A percentile compares a stretch with the other conserved stretches of the same genome.
These are phyloP conservation scores for Spea hammondii DNA, from an alignment of 2,797 vertebrate genomes.

Conservation along the genomic window DNA sequence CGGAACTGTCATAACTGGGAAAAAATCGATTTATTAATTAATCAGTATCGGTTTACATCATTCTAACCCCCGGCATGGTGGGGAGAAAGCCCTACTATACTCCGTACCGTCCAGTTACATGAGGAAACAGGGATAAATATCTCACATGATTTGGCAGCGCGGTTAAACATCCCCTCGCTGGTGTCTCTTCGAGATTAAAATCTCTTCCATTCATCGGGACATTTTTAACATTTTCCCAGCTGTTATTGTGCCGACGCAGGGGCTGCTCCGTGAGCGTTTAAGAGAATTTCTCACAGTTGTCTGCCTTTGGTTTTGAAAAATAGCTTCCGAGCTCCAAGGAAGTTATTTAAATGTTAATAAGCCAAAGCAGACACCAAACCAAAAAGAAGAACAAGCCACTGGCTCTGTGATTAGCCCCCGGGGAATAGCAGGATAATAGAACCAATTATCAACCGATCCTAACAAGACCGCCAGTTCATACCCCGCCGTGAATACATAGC, in stretches of 20 bases:
- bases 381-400: not conserved
- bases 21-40: too few species aligned
- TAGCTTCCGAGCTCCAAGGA: not conserved
- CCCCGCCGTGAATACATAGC: constrained; percentile 24
- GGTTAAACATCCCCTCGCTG: too few species aligned
- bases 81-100: too few species aligned
- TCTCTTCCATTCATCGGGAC: too few species aligned
- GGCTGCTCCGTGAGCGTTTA: not conserved
- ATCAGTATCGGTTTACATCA: too few species aligned
- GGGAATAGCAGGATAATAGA: constrained; percentile 20
- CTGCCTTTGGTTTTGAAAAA: constrained; percentile 7
- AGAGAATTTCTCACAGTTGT: not conserved
- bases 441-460: constrained; percentile 11
- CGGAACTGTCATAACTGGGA: too few species aligned
- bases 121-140: too few species aligned
- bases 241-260: not conserved
- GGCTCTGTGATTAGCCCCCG: constrained; percentile 18
- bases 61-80: too few species aligned
- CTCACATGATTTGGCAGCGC: too few species aligned
- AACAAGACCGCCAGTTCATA: not conserved
- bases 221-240: too few species aligned
- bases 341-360: constrained; percentile 36
- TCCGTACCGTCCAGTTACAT: too few species aligned
- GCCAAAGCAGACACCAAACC: not conserved
- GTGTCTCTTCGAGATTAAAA: too few species aligned